These are phyloP conservation scores for Eulemur albifrons DNA, from an alignment of 2,797 vertebrate species.

Conservation along the genomic window DNA sequence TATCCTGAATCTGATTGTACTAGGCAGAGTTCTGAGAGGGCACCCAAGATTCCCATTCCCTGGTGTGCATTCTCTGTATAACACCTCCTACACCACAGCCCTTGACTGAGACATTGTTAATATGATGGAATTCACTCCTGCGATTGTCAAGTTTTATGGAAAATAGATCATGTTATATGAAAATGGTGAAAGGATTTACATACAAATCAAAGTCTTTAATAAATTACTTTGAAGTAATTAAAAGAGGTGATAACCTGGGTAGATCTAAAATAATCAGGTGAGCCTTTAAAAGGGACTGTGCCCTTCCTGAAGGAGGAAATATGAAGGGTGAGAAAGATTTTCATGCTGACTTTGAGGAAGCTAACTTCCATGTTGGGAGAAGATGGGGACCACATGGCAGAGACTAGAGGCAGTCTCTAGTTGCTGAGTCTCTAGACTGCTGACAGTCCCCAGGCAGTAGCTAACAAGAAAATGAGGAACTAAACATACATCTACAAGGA, in stretches of 20 bases:
- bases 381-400: neutral
- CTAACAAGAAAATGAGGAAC: neutral
- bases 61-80: neutral
- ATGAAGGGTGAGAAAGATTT: neutral
- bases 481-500: neutral
- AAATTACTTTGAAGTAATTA: neutral
- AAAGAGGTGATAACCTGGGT: neutral
- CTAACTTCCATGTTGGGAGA: neutral
- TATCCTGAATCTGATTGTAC: neutral
- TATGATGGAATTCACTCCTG: neutral
- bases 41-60: neutral
- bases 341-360: neutral
- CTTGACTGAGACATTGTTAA: neutral
- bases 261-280: neutral
- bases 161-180: neutral
- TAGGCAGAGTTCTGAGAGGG: neutral
- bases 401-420: neutral
- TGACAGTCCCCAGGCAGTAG: neutral
- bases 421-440: neutral
- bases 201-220: neutral
- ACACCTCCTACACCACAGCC: accelerated
- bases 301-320: neutral
- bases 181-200: neutral
- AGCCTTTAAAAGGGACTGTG: neutral
- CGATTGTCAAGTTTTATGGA: neutral